These are phyloP conservation scores for Otus scops DNA, from an alignment of 2,797 vertebrate species.

Conservation along the genomic window DNA sequence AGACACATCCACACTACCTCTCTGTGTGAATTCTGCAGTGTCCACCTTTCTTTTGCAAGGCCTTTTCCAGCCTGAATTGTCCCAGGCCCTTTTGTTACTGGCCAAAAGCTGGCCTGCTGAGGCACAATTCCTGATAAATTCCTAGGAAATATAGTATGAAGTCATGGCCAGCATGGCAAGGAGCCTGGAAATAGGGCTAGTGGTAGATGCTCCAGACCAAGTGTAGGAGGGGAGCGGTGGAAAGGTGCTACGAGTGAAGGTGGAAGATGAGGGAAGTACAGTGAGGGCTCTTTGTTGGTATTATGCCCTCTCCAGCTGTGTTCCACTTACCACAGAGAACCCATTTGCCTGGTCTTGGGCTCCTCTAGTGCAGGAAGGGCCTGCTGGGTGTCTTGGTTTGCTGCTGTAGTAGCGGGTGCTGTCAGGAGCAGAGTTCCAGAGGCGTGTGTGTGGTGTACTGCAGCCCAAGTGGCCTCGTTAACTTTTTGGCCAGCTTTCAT, in stretches of 20 bases:
- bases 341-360: not conserved
- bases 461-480: rapidly evolving
- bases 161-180: rapidly evolving
- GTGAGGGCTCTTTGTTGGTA: not conserved
- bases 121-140: not conserved
- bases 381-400: not conserved
- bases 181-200: not conserved
- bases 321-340: not conserved
- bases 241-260: not conserved
- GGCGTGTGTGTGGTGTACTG: not conserved
- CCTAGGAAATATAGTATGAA: rapidly evolving
- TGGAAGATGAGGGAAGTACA: not conserved
- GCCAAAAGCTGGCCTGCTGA: not conserved
- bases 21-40: not conserved
- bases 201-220: not conserved
- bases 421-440: not conserved
- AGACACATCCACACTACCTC: rapidly evolving
- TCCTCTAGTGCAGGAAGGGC: not conserved
- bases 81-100: not conserved
- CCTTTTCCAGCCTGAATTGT: not conserved
- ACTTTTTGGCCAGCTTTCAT: not conserved
- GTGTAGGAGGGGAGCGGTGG: not conserved
- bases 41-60: not conserved
- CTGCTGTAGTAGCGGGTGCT: not conserved
- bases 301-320: not conserved